Evolutionary conservation across 92 coral and sea anemone species (phyloP), one percentile per base, ranked within the genome.

Genomic region (Actinernus sp.): DNA sequence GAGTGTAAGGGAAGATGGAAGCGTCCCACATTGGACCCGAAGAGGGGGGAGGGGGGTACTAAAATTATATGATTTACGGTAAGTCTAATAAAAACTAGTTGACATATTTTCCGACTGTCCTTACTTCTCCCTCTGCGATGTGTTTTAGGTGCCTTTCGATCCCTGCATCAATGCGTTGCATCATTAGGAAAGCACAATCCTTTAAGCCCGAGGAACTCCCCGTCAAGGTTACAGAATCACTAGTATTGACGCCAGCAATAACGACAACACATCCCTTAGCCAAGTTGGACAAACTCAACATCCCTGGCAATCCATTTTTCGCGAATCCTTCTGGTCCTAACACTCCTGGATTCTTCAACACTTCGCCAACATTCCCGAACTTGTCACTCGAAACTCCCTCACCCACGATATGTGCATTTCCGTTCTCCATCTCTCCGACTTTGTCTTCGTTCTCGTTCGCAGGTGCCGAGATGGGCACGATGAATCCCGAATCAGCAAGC

Each of bases 151-250:
- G 97, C 57, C 83, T 92, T 17, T 95, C 99, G 26, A 84, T 91
- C 68, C 98, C 99, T 14, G 97, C 94, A 11, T 70, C 97, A 4
- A 95, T 95, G 99, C 93, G 90, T 3, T 87, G 93, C 55, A 75
- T 95, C 48, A 91, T 95, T 60, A 83, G 88, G 43, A 95, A 95
- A 71, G 99, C 97, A 18, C 78, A 88, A 36, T 88, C 85, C 46
- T 76, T 87, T 37, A 88, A 76, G 58, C 63, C 91, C 9, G 92
- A 82, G 31, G 98, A 89, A 63, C 86, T 79, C 21, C 88, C 93
- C 13, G 91, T 82, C 54, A 87, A 85, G 39, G 46, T 68, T 19
- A 88, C 79, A 51, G 78, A 69, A 11, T 37, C 65, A 29, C 55
- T 46, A 29, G 64, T 43, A 13, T 24, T 43, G 27, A 77, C 77